Evolutionary conservation across 2,888 invertebrate genomes (phyloP), one percentile per base, ranked within the genome.

Genomic region (Xestia c-nigrum): DNA sequence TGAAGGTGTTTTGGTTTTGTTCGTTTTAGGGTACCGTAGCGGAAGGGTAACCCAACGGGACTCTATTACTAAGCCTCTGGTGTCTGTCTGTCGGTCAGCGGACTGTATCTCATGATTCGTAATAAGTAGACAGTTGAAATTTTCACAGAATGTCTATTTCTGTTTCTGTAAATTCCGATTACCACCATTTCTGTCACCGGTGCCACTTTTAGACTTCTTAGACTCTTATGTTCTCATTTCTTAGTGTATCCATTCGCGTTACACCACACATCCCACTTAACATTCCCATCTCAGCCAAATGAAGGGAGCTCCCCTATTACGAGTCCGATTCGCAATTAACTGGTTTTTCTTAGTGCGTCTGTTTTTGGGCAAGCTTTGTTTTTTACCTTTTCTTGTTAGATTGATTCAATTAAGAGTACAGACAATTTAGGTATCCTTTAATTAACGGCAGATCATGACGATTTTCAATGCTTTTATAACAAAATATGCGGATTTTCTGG

Each of bases 401-500:
- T 0, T 14, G 14, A 57, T 24, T 0, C n/a, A 57, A 57, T 14
- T 24, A n/a, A 57, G 1, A n/a, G 5, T 55, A 5, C 12, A 55
- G 5, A 24, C 1, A 24, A 24, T 24, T 52, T 52, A 52, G 19
- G 21, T 9, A 9, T n/a, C 1, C 57, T 3, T 19, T 7, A 24
- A 24, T 57, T 24, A 24, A 24, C 2, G 6, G 24, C 3, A 59
- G 31, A 59, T 16, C 24, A 59, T 16, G 16, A 31, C 24, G 24
- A 57, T 14, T 14, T 24, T 24, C 24, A 57, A 59, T 31, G 57
- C 24, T 46, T 46, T 57, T n/a, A 16, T 31, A 40, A 47, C 16
- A 47, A 16, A 47, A 3, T n/a, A 50, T 57, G 76, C 38, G 50
- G n/a, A 71, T 71, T 76, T n/a, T 19, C 21, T n/a, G 31, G 0